Evolutionary conservation across 2,797 vertebrate species (phyloP).

Genomic region (Anas flavirostris): DNA sequence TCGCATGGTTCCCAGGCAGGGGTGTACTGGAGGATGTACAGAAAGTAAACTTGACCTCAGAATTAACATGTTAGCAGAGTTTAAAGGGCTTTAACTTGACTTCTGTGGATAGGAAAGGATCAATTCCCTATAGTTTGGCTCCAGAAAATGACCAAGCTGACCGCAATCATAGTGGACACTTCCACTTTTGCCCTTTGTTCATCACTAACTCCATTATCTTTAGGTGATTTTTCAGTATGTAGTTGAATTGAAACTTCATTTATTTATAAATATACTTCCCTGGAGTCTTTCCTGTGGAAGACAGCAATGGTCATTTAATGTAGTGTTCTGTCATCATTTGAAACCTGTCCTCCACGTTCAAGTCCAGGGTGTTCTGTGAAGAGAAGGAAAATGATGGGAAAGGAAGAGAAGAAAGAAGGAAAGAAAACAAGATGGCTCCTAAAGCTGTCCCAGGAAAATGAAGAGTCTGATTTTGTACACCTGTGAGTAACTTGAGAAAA

Average conservation of each 20-base stretch:
- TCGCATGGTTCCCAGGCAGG: neutral
- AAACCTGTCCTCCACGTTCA: neutral
- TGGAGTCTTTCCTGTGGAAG: neutral
- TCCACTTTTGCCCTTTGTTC: neutral
- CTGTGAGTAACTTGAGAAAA: neutral
- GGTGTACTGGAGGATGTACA: neutral
- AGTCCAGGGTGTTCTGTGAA: neutral
- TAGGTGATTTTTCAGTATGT: neutral
- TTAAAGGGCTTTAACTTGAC: neutral
- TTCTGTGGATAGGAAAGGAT: neutral
- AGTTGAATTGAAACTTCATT: neutral
- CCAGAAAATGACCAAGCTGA: neutral
- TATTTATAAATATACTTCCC: neutral
- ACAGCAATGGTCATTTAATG: neutral
- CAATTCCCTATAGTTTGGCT: neutral
- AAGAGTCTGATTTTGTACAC: neutral
- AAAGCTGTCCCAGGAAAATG: neutral
- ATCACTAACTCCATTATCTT: neutral
- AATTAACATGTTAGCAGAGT: neutral
- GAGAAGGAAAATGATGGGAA: neutral
- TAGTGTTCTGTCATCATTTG: neutral
- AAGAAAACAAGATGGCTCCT: neutral
- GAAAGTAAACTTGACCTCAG: neutral
- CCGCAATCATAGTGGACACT: accelerated
- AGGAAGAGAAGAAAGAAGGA: neutral